A percentile compares a stretch with the other conserved stretches of the same genome.
Conservation (phyloP, 1,140 invertebrate species). For the Tenebrio molitor region DNA sequence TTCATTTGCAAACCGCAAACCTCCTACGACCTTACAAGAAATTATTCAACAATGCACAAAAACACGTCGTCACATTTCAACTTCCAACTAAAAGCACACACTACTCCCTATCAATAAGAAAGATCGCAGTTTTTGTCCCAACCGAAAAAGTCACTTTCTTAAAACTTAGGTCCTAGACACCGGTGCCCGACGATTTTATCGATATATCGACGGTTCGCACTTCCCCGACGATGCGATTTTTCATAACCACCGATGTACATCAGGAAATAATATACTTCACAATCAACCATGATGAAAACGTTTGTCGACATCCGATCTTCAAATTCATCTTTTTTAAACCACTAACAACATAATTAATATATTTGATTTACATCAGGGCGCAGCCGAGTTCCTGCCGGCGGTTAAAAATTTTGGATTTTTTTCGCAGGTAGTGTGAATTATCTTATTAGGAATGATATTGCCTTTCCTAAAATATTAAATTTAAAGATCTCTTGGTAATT, state of each 20-base stretch:
- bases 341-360: too few relatives aligned
- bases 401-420: background rate
- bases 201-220: background rate
- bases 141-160: slow-evolving; percentile 8
- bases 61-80: slow-evolving; percentile 17
- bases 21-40: slow-evolving; percentile 2
- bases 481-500: too few relatives aligned
- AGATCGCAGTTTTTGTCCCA: slow-evolving; percentile 17
- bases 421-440: background rate
- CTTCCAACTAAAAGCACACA: slow-evolving; percentile 12
- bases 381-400: too few relatives aligned
- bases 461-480: too few relatives aligned
- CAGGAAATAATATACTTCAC: too few relatives aligned
- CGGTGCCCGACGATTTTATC: slow-evolving; percentile 8
- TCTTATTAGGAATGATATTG: background rate
- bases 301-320: too few relatives aligned
- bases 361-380: too few relatives aligned
- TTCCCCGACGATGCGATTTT: background rate
- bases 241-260: background rate
- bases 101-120: slow-evolving; percentile 16
- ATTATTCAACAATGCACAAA: slow-evolving; percentile 23
- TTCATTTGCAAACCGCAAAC: slow-evolving; percentile 5
- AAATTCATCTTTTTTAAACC: too few relatives aligned
- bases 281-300: too few relatives aligned
- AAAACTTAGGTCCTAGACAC: background rate